A percentile compares a stretch with the other conserved stretches of the same genome.
These are phyloP conservation scores for Meganola albula DNA, from an alignment of 2,888 invertebrate genomes.

Conservation along the genomic window DNA sequence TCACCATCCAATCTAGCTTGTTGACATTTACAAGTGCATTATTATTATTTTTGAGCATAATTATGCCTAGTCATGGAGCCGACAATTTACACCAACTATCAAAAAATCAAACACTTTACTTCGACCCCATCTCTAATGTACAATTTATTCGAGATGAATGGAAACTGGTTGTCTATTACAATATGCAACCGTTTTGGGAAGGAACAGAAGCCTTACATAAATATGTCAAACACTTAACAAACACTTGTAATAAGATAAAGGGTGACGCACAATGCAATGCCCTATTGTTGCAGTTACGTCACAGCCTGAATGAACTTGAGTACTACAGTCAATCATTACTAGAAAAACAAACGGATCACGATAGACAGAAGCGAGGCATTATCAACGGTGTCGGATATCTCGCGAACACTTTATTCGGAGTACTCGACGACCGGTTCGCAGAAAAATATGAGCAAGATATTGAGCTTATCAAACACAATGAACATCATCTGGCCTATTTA, in stretches of 20 bases:
- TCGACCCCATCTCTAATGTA: background rate
- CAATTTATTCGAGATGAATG: background rate
- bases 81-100: background rate
- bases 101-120: background rate
- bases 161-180: background rate
- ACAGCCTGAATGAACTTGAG: slow-evolving; percentile 10
- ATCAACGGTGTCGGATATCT: slow-evolving; percentile 11
- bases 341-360: slow-evolving; percentile 7
- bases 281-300: slow-evolving; percentile 1
- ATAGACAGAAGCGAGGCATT: slow-evolving; percentile 1
- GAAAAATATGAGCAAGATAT: slow-evolving; percentile 1
- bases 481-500: background rate
- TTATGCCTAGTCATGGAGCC: background rate
- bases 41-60: background rate
- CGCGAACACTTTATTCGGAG: slow-evolving; percentile 7
- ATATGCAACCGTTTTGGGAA: background rate
- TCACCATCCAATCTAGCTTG: background rate
- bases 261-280: background rate
- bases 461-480: background rate
- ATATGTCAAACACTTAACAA: background rate
- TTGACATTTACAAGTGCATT: background rate
- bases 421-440: background rate
- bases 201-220: background rate
- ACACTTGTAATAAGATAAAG: background rate
- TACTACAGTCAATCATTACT: slow-evolving; percentile 14